Evolutionary conservation across 2,888 invertebrate genomes (phyloP), one percentile per base, ranked within the genome.

Genomic region (Lycocerus yunnanus): DNA sequence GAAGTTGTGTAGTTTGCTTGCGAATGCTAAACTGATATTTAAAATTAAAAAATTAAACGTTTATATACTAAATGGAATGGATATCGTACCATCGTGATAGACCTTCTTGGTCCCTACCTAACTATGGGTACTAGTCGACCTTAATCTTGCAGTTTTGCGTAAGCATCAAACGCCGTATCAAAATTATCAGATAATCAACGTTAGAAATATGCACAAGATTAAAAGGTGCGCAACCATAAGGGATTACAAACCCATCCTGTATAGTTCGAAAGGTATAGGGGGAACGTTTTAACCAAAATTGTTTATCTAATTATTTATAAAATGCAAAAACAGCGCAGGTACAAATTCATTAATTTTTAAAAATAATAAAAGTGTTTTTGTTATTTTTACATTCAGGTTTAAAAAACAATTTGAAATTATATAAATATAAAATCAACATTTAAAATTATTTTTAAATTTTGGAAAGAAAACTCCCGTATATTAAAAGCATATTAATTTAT

Each of bases 31-130:
- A 73, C 69, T 73, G 69, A 69, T 69, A 58, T 24, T 10, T n/a
- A 11, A 21, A 21, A 63, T 69, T 16, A n/a, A 14, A 10, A 27
- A 63, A 63, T 16, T 58, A 21, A 16, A 15, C 63, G 72, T 68
- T 73, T 74, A 73, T 72, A 74, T 75, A 72, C 43, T 43, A 43
- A 43, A 13, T 43, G 6, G 43, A n/a, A n/a, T 18, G 58, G 63
- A 24, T 61, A 58, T 43, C 68, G 43, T 43, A 58, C 43, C 66
- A 60, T 14, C 15, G 14, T 24, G 15, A 18, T 59, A 63, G 63
- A 58, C 68, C 63, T 72, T 69, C 66, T 68, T 63, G 21, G 65
- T 67, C 72, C 75, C 74, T 75, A 73, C 72, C 73, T 67, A 67
- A 21, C 16, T 61, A 27, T 2, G 60, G 21, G 14, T 27, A 43